A percentile compares a stretch with the other conserved stretches of the same genome.
Evolutionary conservation across 2,113 vertebrate species (phyloP).

Genomic region (Loxodonta africana): DNA sequence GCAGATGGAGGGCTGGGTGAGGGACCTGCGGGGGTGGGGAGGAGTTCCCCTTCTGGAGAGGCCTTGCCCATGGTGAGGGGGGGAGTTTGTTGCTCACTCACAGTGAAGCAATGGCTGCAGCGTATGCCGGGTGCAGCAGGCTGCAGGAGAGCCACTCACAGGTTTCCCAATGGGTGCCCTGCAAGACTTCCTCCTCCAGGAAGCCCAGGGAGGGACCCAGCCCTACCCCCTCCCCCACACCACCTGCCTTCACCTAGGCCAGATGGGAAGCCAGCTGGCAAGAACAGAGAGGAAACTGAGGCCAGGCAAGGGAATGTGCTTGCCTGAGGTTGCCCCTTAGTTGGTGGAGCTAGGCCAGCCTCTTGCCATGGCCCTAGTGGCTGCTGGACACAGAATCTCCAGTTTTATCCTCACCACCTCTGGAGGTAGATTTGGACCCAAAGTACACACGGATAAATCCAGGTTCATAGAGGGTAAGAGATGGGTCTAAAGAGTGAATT

Average conservation of each 20-base stretch:
- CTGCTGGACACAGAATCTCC: background rate
- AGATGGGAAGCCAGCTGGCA: background rate
- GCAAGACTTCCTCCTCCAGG: slow-evolving; percentile 72
- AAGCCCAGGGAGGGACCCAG: background rate
- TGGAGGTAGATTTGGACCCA: background rate
- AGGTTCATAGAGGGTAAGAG: background rate
- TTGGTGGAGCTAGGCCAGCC: background rate
- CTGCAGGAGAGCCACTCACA: background rate
- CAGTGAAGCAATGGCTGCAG: slow-evolving; percentile 71
- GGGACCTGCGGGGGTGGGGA: slow-evolving; percentile 51
- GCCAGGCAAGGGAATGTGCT: slow-evolving; percentile 5
- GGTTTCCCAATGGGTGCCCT: slow-evolving; percentile 76
- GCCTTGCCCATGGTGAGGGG: slow-evolving; percentile 6
- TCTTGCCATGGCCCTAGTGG: background rate
- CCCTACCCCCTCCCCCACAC: background rate
- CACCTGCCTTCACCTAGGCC: background rate
- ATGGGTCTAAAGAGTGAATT: background rate
- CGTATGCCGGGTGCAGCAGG: background rate
- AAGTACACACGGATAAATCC: background rate
- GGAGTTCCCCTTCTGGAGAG: slow-evolving; percentile 74
- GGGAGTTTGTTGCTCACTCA: slow-evolving; percentile 58
- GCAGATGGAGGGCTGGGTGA: background rate
- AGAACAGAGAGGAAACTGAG: slow-evolving; percentile 60
- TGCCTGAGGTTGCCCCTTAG: background rate
- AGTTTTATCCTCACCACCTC: background rate